phyloP scores from a whole-genome alignment of 2,113 vertebrate genomes.

The Pygoscelis antarcticus region DNA sequence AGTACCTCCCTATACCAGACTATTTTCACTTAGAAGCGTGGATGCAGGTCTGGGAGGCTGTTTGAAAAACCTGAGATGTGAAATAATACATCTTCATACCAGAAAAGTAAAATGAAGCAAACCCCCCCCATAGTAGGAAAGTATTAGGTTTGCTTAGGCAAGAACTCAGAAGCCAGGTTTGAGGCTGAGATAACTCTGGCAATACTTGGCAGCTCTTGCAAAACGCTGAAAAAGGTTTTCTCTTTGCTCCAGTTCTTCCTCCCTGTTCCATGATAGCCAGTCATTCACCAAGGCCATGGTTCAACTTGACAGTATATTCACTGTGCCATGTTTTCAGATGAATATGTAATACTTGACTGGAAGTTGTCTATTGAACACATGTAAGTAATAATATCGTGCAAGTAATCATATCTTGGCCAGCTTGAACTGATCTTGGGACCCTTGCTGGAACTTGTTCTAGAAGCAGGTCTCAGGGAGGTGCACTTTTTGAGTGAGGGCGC shows the following conservation, averaged over 20 bases:
- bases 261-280: neutral
- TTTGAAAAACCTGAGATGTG: neutral
- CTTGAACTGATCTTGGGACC: neutral
- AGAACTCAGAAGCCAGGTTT: neutral
- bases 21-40: neutral
- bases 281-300: neutral
- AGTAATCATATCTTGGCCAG: neutral
- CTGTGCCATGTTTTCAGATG: neutral
- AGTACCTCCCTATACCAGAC: neutral
- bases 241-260: neutral
- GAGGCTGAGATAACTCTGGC: neutral
- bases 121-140: fast-evolving
- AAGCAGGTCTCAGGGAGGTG: neutral
- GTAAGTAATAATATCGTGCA: neutral
- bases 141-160: neutral
- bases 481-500: neutral
- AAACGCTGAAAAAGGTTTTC: neutral
- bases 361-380: neutral
- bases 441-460: neutral
- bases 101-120: neutral
- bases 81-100: neutral
- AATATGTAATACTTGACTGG: neutral
- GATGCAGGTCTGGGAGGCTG: neutral
- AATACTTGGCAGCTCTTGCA: neutral
- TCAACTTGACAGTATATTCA: neutral